Evolutionary conservation across 2,113 vertebrate species (phyloP).

Genomic region (Nesoenas mayeri): DNA sequence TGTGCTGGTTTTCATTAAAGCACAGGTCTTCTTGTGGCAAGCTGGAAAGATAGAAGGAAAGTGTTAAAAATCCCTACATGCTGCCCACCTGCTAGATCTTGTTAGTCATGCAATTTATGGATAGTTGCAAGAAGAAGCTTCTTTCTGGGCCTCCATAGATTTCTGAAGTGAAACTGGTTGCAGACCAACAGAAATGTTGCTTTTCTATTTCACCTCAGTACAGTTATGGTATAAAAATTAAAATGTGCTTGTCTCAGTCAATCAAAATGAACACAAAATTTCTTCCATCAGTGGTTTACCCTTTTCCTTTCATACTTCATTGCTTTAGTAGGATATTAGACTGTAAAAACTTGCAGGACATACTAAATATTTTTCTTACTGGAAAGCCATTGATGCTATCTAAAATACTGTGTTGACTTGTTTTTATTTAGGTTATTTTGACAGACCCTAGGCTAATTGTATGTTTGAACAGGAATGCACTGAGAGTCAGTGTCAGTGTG

Average conservation of each 20-base stretch:
- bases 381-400: not conserved
- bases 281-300: not conserved
- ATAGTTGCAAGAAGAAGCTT: not conserved
- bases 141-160: not conserved
- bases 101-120: not conserved
- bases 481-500: not conserved
- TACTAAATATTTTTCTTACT: not conserved
- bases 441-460: not conserved
- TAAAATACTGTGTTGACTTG: not conserved
- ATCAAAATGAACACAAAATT: not conserved
- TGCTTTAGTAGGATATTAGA: not conserved
- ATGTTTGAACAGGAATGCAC: not conserved
- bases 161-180: slow-evolving; percentile 1
- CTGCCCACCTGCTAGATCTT: not conserved
- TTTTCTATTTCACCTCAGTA: not conserved
- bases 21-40: not conserved
- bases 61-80: not conserved
- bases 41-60: not conserved
- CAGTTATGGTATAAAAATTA: not conserved
- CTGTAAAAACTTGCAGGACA: not conserved
- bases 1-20: not conserved
- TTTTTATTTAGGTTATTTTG: slow-evolving; percentile 2
- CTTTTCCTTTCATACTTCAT: not conserved
- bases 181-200: not conserved
- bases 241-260: not conserved